Evolutionary conservation across 2,113 vertebrate species (phyloP), one percentile per base, ranked within the genome.

Genomic region (Camelus bactrianus): DNA sequence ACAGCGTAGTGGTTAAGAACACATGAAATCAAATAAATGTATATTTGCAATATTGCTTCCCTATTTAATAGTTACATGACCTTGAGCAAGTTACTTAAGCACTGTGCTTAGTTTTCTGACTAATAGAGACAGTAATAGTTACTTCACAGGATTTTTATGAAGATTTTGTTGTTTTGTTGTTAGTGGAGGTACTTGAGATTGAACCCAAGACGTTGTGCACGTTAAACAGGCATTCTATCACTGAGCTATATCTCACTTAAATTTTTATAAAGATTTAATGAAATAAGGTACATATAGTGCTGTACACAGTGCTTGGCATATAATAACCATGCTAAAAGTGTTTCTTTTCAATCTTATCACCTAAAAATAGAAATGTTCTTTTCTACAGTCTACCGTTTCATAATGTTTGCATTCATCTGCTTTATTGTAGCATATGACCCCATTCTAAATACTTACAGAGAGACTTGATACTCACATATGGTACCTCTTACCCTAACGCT

Each of bases 11-110:
- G 3, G 17, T 76, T 96, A 96, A 81, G 65, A 89, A 50, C 20
- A 84, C 56, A 67, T 52, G 70, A 16, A 82, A 38, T 62, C 85
- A 92, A 83, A 60, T 30, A 84, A 69, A 85, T 2, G 22, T 70
- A 50, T 13, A 73, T 69, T 46, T 22, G 16, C 84, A 92, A 64
- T 46, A 76, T 30, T 79, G 26, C 15, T 82, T 91, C n/a, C 82
- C 73, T 93, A 24, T 76, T 76, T 88, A 67, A 13, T 56, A 64
- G 54, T 85, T 94, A 76, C 20, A 70, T 14, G 19, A 81, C 14
- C 26, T 86, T 67, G 32, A 76, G 5, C 11, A 96, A 89, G 5
- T 92, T 89, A 83, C 22, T 87, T 83, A 93, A 89, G 93, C 58
- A 64, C 5, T 54, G 20, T 88, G 48, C 28, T 77, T n/a, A 72